These are phyloP conservation scores for Lampris incognitus DNA, from an alignment of 2,113 vertebrate genomes.

Conservation along the genomic window DNA sequence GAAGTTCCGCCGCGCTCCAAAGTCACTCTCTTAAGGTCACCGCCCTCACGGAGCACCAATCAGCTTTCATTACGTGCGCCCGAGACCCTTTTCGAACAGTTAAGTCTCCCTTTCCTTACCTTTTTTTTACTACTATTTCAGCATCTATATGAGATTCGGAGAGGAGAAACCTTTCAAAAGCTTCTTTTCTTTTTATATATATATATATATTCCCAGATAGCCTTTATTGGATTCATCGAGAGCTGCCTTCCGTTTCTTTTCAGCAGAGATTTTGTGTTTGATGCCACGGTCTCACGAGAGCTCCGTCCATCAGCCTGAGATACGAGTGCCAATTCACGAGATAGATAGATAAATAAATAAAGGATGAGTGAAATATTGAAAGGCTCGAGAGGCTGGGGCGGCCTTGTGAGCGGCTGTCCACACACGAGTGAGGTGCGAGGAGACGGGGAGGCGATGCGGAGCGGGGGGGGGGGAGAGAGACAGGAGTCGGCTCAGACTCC, in stretches of 20 bases:
- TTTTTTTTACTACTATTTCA: neutral
- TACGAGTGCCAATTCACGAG: slow-evolving; percentile 8
- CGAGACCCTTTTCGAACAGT: neutral
- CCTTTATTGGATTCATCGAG: slow-evolving; percentile 9
- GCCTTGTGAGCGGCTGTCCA: slow-evolving; percentile 14
- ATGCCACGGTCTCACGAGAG: slow-evolving; percentile 9
- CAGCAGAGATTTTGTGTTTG: neutral
- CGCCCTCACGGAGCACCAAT: neutral
- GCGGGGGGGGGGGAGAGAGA: neutral
- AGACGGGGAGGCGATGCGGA: slow-evolving; percentile 16
- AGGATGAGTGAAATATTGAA: slow-evolving; percentile 10
- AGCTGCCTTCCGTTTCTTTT: neutral
- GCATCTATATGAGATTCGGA: neutral
- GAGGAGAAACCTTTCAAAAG: neutral
- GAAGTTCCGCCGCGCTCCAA: neutral
- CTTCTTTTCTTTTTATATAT: neutral
- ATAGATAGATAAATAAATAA: slow-evolving; percentile 27
- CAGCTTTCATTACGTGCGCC: neutral
- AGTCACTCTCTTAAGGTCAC: neutral
- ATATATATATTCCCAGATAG: neutral
- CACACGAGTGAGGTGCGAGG: slow-evolving; percentile 21
- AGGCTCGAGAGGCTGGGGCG: slow-evolving; percentile 1
- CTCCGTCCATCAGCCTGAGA: slow-evolving; percentile 24
- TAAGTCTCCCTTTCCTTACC: neutral
- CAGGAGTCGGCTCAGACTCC: neutral